Evolutionary conservation across 1,140 invertebrate species (phyloP), one percentile per base, ranked within the genome.

Genomic region (Bicyclus anynana): DNA sequence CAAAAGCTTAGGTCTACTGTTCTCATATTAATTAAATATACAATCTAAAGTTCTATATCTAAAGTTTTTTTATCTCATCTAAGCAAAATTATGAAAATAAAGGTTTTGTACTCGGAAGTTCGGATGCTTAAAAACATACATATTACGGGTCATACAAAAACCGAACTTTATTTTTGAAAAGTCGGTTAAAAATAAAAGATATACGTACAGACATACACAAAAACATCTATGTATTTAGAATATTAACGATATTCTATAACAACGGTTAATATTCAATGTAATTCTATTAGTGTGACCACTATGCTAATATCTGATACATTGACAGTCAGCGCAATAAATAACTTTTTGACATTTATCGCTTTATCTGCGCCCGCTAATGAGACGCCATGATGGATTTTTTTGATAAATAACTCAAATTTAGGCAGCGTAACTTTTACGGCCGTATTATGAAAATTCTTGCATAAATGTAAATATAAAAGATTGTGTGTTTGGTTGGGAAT

Each of bases 311-410:
- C 53, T 47, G 49, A 56, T 57, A 26, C 20, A 42, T 42, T 42
- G 54, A 40, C 53, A 49, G 35, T 21, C 20, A n/a, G 42, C n/a
- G 61, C 60, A 58, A 65, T 64, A 57, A 48, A 53, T 53, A 48
- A 53, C 12, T 18, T 21, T 54, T 47, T 57, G 70, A 70, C 68
- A 18, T 67, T 70, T 62, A 74, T 74, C 37, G 59, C 68, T 74
- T 74, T 74, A 74, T 67, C 58, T 70, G 53, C 54, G 29, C n/a
- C 7, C 49, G 9, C 49, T 65, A 67, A 66, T 54, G 66, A 65
- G 61, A 58, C 52, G 66, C 60, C 66, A 69, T 69, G 55, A 63
- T 65, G 35, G 33, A 47, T 65, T 53, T 44, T 44, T 44, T 16
- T 16, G 5, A 16, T 38, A 16, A 38, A 16, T 38, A 16, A 16